Evolutionary conservation across 2,888 invertebrate genomes (phyloP).

Genomic region (Tipula lateralis): DNA sequence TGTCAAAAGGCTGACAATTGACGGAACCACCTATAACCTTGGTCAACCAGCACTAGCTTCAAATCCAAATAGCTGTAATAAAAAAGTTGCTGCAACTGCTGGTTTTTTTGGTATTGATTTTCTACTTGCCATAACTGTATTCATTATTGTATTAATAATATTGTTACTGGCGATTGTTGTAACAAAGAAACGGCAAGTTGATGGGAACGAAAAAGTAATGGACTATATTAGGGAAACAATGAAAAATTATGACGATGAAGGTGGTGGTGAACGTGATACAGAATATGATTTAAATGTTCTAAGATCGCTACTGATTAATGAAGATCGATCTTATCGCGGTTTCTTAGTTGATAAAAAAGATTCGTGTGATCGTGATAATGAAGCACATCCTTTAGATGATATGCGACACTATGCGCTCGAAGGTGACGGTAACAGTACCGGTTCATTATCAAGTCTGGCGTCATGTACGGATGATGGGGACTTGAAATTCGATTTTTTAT

Average conservation of each 20-base stretch:
- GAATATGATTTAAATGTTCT: conserved; percentile 49
- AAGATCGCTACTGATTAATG: conserved; percentile 48
- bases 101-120: conserved; percentile 80
- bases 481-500: conserved; percentile 88
- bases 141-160: conserved; percentile 70
- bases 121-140: conserved; percentile 83
- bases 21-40: conserved; percentile 82
- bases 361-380: conserved; percentile 85
- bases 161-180: conserved; percentile 85
- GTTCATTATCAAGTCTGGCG: conserved; percentile 86
- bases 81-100: conserved; percentile 67
- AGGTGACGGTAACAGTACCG: conserved; percentile 89
- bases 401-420: conserved; percentile 97
- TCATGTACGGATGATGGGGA: conserved; percentile 92
- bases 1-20: conserved; percentile 84
- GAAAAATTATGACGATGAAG: conserved; percentile 96
- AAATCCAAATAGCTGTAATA: conserved; percentile 70
- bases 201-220: conserved; percentile 83
- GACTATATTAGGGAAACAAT: conserved; percentile 97
- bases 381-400: conserved; percentile 90
- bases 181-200: conserved; percentile 79
- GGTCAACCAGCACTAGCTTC: conserved; percentile 69
- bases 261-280: conserved; percentile 96
- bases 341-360: conserved; percentile 88
- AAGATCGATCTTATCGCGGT: conserved; percentile 51